Evolutionary conservation across 2,888 invertebrate species (phyloP).

Genomic region (Cloeon dipterum): DNA sequence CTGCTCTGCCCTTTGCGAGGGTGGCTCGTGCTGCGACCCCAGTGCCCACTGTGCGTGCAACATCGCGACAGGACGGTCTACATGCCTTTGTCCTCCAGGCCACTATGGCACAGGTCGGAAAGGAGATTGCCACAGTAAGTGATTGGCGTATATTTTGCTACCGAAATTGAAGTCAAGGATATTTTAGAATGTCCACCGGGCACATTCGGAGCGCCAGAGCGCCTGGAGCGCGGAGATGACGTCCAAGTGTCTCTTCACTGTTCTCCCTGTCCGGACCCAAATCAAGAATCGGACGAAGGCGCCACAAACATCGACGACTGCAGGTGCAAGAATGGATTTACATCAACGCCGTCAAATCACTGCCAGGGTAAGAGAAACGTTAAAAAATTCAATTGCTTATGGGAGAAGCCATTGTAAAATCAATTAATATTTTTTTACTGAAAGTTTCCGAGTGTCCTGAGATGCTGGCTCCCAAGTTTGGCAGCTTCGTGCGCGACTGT

Average conservation of each 20-base stretch:
- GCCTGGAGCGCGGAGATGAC: constrained; percentile 14
- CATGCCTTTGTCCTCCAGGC: constrained; percentile 38
- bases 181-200: neutral
- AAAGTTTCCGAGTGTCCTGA: neutral
- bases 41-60: constrained; percentile 39
- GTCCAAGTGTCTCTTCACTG: constrained; percentile 12
- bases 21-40: constrained; percentile 30
- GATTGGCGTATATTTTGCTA: too few species aligned
- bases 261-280: constrained; percentile 33
- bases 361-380: constrained; percentile 1
- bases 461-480: neutral
- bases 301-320: constrained; percentile 30
- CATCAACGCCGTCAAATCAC: constrained; percentile 12
- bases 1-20: constrained; percentile 28
- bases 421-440: too few species aligned
- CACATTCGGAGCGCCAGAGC: neutral
- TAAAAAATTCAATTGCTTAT: too few species aligned
- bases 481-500: neutral
- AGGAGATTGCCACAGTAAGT: constrained; percentile 32
- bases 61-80: constrained; percentile 39
- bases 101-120: constrained; percentile 36
- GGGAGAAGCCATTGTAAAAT: too few species aligned
- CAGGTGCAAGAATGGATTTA: constrained; percentile 35
- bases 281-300: constrained; percentile 31
- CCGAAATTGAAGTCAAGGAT: neutral